A percentile compares a stretch with the other conserved stretches of the same genome.
These are phyloP conservation scores for Sebastes cheni DNA, from an alignment of 2,797 vertebrate genomes.

Conservation along the genomic window DNA sequence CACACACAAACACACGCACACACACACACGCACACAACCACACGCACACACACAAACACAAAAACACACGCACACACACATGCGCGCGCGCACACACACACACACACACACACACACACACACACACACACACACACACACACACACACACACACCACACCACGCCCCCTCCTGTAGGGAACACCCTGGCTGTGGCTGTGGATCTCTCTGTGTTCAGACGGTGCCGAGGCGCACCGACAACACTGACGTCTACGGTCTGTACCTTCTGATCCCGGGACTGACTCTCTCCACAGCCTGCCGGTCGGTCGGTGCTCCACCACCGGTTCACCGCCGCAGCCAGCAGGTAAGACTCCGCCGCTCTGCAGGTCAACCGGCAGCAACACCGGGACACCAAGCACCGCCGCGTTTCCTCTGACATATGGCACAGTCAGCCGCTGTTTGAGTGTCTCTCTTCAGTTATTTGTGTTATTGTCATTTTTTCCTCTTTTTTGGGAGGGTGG, in stretches of 20 bases:
- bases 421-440: slow-evolving; percentile 23
- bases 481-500: too few species aligned
- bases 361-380: background rate
- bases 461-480: background rate
- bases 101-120: slow-evolving; percentile 21
- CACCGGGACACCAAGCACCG: background rate
- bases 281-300: background rate
- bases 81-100: slow-evolving; percentile 34
- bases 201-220: slow-evolving; percentile 49
- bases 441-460: background rate
- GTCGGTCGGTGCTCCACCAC: background rate
- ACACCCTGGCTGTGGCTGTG: slow-evolving; percentile 66
- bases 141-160: slow-evolving; percentile 58
- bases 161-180: slow-evolving; percentile 78
- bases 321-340: slow-evolving; percentile 12
- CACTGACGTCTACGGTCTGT: background rate
- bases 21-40: background rate
- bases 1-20: background rate
- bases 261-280: slow-evolving; percentile 13
- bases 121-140: slow-evolving; percentile 29
- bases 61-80: slow-evolving; percentile 9
- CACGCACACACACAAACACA: too few species aligned
- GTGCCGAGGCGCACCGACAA: slow-evolving; percentile 60
- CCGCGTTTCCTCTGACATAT: slow-evolving; percentile 40
- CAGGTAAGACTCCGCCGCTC: slow-evolving; percentile 62